Conservation (phyloP, 2,113 vertebrate species). For the Sterna hirundo region DNA sequence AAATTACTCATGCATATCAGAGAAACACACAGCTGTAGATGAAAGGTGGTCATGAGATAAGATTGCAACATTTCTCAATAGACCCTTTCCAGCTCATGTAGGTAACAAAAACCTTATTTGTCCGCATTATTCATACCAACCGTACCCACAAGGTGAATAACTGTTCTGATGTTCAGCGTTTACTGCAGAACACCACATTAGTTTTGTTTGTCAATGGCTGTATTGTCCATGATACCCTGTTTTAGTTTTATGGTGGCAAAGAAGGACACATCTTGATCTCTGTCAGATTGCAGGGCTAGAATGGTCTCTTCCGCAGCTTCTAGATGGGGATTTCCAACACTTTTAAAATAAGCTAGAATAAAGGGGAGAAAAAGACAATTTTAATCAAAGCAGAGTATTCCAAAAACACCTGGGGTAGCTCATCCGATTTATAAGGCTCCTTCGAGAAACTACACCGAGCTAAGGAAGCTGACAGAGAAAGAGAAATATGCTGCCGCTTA, state of each 20-base stretch:
- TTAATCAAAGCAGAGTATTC: not conserved
- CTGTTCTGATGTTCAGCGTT: not conserved
- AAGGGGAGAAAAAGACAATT: not conserved
- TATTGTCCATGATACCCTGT: slow-evolving; percentile 66
- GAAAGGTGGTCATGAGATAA: not conserved
- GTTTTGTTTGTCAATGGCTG: slow-evolving; percentile 55
- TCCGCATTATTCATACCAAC: not conserved
- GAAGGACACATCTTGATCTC: slow-evolving; percentile 88
- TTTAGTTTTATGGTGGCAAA: slow-evolving; percentile 85
- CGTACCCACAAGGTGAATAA: accelerated
- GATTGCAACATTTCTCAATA: not conserved
- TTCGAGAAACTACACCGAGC: not conserved
- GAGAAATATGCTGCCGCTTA: not conserved
- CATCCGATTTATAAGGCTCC: not conserved
- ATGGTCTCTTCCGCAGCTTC: slow-evolving; percentile 86
- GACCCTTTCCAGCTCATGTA: not conserved
- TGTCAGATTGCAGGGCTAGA: slow-evolving; percentile 84
- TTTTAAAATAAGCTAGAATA: slow-evolving; percentile 86
- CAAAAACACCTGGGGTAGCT: not conserved
- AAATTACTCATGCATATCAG: not conserved
- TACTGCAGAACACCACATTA: not conserved
- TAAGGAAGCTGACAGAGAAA: not conserved
- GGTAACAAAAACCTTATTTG: not conserved
- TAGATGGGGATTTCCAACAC: slow-evolving; percentile 84
- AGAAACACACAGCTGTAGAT: not conserved